Conservation (phyloP, 2,888 invertebrate genomes). For the Megastigmus dorsalis region DNA sequence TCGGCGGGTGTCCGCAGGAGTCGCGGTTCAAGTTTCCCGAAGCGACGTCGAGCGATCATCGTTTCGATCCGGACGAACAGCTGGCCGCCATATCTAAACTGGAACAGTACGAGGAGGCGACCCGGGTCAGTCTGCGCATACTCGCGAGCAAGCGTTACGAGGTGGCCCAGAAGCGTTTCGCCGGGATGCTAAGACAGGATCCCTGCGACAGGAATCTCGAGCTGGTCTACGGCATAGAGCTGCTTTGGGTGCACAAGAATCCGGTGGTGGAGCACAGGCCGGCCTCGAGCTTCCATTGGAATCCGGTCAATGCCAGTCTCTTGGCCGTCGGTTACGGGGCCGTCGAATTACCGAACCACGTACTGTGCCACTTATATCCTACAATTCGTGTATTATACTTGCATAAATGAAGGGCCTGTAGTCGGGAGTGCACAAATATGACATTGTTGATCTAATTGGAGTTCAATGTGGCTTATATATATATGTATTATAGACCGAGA, state of each 20-base stretch:
- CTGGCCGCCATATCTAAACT: background rate
- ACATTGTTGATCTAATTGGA: no score
- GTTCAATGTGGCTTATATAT: no score
- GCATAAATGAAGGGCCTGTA: no score
- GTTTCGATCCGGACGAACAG: background rate
- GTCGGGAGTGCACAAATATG: no score
- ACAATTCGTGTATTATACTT: no score
- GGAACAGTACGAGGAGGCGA: slow-evolving; percentile 21
- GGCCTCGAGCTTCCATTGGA: slow-evolving; percentile 81
- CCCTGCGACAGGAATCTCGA: slow-evolving; percentile 80
- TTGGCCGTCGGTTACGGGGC: slow-evolving; percentile 85
- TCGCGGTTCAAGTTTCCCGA: slow-evolving; percentile 20
- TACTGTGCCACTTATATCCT: no score
- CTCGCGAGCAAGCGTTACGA: slow-evolving; percentile 82
- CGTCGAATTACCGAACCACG: no score
- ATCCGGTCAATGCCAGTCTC: slow-evolving; percentile 81
- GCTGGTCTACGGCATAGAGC: slow-evolving; percentile 80
- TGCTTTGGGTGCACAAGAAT: slow-evolving; percentile 81
- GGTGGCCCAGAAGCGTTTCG: slow-evolving; percentile 82
- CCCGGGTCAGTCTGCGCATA: slow-evolving; percentile 80
- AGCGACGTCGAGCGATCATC: background rate
- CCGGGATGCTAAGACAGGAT: slow-evolving; percentile 80
- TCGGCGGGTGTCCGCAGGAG: no score
- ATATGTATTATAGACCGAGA: no score
- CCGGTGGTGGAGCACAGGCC: slow-evolving; percentile 77